Percentiles rank a stretch among this genome's conserved stretches.
Evolutionary conservation across 2,113 vertebrate genomes (phyloP).

Genomic region (Paracanthobrama guichenoti): DNA sequence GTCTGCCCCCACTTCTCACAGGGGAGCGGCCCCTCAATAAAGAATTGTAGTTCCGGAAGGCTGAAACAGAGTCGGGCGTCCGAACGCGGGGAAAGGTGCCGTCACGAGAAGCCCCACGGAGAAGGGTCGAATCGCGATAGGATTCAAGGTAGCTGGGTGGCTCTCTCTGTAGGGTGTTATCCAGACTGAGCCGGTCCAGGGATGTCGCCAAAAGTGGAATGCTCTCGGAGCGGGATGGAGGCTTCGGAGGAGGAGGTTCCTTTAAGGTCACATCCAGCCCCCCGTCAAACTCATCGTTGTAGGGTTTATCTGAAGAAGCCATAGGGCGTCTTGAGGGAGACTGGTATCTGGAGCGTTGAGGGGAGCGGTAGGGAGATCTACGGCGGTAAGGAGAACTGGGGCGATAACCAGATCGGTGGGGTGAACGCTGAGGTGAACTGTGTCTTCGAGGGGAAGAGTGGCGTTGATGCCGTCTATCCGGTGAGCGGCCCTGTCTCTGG

Average conservation of each 20-base stretch:
- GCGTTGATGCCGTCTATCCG: conserved; percentile 71
- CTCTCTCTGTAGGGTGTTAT: conserved; percentile 46
- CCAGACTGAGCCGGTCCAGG: conserved; percentile 66
- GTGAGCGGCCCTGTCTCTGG: conserved; percentile 77
- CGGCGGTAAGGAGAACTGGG: conserved; percentile 79
- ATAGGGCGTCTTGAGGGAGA: conserved; percentile 75
- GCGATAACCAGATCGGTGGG: conserved; percentile 66
- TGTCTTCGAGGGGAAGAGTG: conserved; percentile 78
- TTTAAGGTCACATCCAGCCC: conserved; percentile 65
- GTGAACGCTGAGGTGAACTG: conserved; percentile 71
- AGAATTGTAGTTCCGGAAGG: conserved; percentile 70
- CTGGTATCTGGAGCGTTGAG: conserved; percentile 72
- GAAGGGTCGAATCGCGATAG: conserved; percentile 62
- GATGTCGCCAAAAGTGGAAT: conserved; percentile 62
- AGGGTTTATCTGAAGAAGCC: conserved; percentile 68
- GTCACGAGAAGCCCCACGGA: conserved; percentile 61
- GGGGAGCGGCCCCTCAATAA: conserved; percentile 71
- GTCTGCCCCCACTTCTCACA: conserved; percentile 42
- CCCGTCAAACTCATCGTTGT: conserved; percentile 73
- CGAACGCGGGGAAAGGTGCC: conserved; percentile 64
- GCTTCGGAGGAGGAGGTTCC: conserved; percentile 59
- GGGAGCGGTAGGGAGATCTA: conserved; percentile 72
- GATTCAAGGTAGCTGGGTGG: conserved; percentile 42
- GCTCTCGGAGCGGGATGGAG: conserved; percentile 59
- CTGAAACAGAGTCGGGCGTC: conserved; percentile 69